Percentiles rank a stretch among this genome's conserved stretches.
Conservation (phyloP, 1,140 invertebrate genomes). For the Lepidotrigona ventralis region DNA sequence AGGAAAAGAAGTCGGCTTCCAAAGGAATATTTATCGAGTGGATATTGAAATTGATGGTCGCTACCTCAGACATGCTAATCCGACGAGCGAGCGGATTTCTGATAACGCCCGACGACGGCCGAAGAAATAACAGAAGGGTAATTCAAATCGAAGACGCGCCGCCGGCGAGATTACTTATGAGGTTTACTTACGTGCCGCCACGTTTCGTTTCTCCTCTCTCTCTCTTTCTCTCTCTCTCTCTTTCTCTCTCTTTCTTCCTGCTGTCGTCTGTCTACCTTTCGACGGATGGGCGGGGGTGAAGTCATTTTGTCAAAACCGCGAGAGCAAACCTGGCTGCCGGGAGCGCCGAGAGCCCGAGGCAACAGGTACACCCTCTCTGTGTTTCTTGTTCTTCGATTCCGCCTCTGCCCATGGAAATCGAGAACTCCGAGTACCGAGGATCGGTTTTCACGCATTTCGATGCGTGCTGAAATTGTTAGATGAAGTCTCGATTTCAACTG, state of each 20-base stretch:
- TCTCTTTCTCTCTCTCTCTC: not conserved
- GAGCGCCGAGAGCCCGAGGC: not conserved
- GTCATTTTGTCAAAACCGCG: conserved; percentile 53
- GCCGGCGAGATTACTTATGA: conserved; percentile 67
- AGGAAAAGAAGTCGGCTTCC: conserved; percentile 66
- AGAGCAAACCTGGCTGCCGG: conserved; percentile 27
- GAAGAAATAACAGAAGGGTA: conserved; percentile 68
- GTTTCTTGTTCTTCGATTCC: conserved; percentile 7
- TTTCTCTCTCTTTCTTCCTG: not conserved
- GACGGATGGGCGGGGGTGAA: not conserved
- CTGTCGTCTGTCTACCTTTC: not conserved
- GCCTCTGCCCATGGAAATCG: too few species aligned
- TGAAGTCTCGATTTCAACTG: too few species aligned
- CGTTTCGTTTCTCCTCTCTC: conserved; percentile 5
- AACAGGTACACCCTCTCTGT: conserved; percentile 25
- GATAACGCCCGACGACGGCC: conserved; percentile 67
- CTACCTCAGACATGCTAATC: conserved; percentile 74
- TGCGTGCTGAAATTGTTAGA: too few species aligned
- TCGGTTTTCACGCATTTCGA: too few species aligned
- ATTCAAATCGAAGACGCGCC: conserved; percentile 66
- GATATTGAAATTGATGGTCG: conserved; percentile 73
- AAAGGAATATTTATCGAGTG: conserved; percentile 73
- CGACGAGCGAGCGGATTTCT: conserved; percentile 65
- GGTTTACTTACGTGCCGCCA: conserved; percentile 64
- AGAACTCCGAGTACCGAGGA: too few species aligned